phyloP scores from a whole-genome alignment of 2,888 invertebrate genomes.

The Phengaris alcon region DNA sequence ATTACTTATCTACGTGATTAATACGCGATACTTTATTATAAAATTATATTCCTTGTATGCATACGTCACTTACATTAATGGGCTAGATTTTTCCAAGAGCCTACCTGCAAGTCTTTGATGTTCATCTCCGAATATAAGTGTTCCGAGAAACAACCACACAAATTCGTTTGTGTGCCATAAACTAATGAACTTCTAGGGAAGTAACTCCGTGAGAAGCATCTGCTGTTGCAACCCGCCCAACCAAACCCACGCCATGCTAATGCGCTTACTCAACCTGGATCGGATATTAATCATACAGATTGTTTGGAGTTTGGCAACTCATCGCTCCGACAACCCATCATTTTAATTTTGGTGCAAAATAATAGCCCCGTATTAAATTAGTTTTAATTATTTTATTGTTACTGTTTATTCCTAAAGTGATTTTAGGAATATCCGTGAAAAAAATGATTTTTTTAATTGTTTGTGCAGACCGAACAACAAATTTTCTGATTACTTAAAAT shows the following conservation, averaged over 20 bases:
- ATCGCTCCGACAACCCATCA: conserved; percentile 34
- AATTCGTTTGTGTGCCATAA: background rate
- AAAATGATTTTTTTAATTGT: no score
- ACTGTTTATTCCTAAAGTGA: no score
- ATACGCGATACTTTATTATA: background rate
- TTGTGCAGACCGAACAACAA: no score
- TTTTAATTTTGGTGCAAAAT: conserved; percentile 5
- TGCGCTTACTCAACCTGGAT: conserved; percentile 34
- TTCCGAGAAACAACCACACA: background rate
- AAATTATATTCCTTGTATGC: background rate
- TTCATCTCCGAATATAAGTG: background rate
- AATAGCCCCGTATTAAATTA: background rate
- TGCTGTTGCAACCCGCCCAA: conserved; percentile 34
- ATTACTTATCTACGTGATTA: no score
- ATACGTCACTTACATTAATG: background rate
- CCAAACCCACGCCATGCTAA: conserved; percentile 36
- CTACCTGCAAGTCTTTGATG: background rate
- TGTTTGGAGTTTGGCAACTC: conserved; percentile 33
- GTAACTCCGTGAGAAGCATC: conserved; percentile 31
- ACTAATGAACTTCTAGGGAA: conserved; percentile 26
- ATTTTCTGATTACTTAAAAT: background rate
- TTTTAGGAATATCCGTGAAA: no score
- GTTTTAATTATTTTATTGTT: conserved; percentile 18
- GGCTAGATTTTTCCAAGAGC: background rate
- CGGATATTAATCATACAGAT: conserved; percentile 34